Evolutionary conservation across 2,113 vertebrate species (phyloP).

Genomic region (Hyaena hyaena): DNA sequence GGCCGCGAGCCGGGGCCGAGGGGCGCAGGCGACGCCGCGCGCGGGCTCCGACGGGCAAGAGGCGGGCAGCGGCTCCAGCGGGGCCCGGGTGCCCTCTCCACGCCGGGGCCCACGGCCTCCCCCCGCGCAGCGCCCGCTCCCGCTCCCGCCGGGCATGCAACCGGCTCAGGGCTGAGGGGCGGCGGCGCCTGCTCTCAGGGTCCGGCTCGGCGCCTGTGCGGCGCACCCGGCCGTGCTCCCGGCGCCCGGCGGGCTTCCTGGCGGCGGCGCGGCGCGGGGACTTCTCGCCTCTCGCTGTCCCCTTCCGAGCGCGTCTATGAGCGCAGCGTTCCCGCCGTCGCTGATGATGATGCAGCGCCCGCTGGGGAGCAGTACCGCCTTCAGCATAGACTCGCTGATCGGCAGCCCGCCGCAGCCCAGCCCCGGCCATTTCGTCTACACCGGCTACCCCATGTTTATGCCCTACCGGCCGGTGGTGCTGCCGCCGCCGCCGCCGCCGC

Average conservation of each 20-base stretch:
- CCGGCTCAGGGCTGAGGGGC: slow-evolving; percentile 55
- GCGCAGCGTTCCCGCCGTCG: slow-evolving; percentile 92
- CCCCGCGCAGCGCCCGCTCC: neutral
- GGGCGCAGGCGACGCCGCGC: neutral
- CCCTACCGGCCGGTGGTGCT: slow-evolving; percentile 96
- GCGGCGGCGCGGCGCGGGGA: slow-evolving; percentile 65
- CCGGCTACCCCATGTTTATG: slow-evolving; percentile 98
- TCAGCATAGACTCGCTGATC: slow-evolving; percentile 98
- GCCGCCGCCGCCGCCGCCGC: slow-evolving; percentile 93
- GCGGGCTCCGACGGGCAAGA: slow-evolving; percentile 11
- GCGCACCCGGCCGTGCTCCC: slow-evolving; percentile 34
- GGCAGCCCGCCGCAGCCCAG: slow-evolving; percentile 94
- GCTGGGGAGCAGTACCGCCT: slow-evolving; percentile 95
- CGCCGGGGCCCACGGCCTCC: slow-evolving; percentile 55
- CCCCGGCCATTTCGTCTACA: slow-evolving; percentile 95
- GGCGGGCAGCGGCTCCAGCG: neutral
- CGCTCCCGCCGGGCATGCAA: slow-evolving; percentile 42
- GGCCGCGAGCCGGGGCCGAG: neutral
- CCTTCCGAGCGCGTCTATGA: slow-evolving; percentile 89
- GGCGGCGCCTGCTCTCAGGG: neutral
- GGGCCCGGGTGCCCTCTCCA: slow-evolving; percentile 39
- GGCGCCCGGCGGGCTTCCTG: slow-evolving; percentile 54
- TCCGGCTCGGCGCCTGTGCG: neutral
- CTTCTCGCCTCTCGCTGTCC: slow-evolving; percentile 59
- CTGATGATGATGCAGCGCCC: slow-evolving; percentile 98